Conservation (phyloP, 2,888 invertebrate species). For the Ypsolopha sequella region DNA sequence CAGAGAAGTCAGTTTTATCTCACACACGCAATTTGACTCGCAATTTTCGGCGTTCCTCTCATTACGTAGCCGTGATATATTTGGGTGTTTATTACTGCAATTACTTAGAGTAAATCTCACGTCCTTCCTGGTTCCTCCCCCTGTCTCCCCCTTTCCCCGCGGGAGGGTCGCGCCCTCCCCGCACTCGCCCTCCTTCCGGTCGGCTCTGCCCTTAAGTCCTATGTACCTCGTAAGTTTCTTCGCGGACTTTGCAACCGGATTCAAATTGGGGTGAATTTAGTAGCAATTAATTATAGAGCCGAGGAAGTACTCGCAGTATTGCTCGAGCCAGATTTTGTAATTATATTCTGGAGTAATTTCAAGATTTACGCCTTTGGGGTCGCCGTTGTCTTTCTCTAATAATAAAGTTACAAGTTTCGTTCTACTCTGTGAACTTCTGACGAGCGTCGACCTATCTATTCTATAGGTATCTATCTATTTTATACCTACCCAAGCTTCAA, state of each 20-base stretch:
- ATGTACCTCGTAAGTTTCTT: conserved; percentile 71
- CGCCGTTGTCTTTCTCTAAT: background rate
- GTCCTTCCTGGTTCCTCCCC: conserved; percentile 59
- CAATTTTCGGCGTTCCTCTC: conserved; percentile 68
- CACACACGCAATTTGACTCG: conserved; percentile 69
- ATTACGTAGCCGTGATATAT: conserved; percentile 69
- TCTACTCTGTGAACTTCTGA: too few species aligned
- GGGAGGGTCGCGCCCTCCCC: conserved; percentile 60
- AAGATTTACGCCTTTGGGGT: conserved; percentile 7
- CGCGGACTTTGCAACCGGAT: conserved; percentile 68
- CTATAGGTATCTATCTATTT: too few species aligned
- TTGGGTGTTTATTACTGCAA: conserved; percentile 72
- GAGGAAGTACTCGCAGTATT: conserved; percentile 57
- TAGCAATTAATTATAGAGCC: conserved; percentile 68
- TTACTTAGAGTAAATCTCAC: conserved; percentile 73
- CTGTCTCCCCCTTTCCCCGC: conserved; percentile 20
- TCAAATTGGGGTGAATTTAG: conserved; percentile 70
- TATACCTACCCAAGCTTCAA: too few species aligned
- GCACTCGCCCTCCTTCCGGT: conserved; percentile 61
- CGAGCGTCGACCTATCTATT: too few species aligned
- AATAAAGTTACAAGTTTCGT: background rate
- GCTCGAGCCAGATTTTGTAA: conserved; percentile 49
- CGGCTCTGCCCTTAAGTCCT: conserved; percentile 69
- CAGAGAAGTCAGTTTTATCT: conserved; percentile 63
- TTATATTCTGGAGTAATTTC: conserved; percentile 23